Percentiles rank a stretch among this genome's conserved stretches.
Evolutionary conservation across 2,113 vertebrate species (phyloP).

Genomic region (Oxyura jamaicensis): DNA sequence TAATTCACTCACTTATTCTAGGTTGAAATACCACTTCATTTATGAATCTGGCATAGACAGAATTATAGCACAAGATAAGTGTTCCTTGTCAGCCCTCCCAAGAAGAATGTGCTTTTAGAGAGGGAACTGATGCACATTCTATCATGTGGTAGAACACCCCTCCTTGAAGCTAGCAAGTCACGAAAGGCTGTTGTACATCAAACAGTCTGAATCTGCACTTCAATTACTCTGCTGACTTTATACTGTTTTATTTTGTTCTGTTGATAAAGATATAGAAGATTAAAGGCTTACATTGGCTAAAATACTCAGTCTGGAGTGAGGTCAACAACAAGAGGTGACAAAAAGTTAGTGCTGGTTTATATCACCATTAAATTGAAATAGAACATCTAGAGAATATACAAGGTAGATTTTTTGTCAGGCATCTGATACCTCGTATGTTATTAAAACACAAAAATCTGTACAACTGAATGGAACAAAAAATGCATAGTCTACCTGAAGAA

Average conservation of each 20-base stretch:
- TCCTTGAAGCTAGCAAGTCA: not conserved
- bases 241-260: not conserved
- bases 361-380: not conserved
- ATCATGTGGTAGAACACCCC: not conserved
- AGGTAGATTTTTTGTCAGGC: not conserved
- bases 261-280: not conserved
- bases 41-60: not conserved
- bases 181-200: not conserved
- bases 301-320: not conserved
- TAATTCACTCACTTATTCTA: not conserved
- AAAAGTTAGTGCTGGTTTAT: not conserved
- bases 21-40: conserved; percentile 21
- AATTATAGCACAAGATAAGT: not conserved
- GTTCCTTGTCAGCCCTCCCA: not conserved
- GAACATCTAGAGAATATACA: not conserved
- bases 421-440: not conserved
- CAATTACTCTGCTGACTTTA: not conserved
- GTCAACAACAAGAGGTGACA: not conserved
- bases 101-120: conserved; percentile 27
- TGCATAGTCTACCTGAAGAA: not conserved
- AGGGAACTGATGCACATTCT: not conserved
- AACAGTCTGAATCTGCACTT: not conserved
- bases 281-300: not conserved
- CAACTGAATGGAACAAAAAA: not conserved
- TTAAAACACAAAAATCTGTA: not conserved